Evolutionary conservation across 2,888 invertebrate species (phyloP), one percentile per base, ranked within the genome.

Genomic region (Troilus luridus): DNA sequence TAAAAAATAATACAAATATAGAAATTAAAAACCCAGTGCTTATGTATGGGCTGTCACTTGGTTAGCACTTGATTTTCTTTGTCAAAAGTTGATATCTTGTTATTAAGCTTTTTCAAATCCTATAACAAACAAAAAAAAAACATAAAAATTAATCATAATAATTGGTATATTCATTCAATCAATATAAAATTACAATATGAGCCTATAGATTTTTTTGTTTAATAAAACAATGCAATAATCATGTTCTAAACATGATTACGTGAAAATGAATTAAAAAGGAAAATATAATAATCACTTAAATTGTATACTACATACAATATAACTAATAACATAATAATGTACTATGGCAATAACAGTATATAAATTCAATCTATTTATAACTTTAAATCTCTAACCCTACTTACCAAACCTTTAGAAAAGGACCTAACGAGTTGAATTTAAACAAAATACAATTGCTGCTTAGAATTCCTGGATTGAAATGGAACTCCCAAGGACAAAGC

Each of bases 41-140:
- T 56, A 41, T 67, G n/a, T 56, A 41, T 67, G 54, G 89, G 64
- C 21, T 21, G 89, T 89, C 89, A 89, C 19, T 64, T 62, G 56
- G 64, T 64, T 60, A 62, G n/a, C 64, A 89, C 54, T 67, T 62
- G 60, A 54, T 89, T 89, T 89, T 89, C 89, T 89, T 89, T 89
- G 67, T 64, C 89, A 64, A 62, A 64, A 54, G 54, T n/a, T n/a
- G 89, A 62, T 64, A 89, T 54, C 21, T 62, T 62, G 10, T 88
- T 88, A 64, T 24, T 54, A 14, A 60, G 19, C 54, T 89, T 64
- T 67, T n/a, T 54, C 59, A 62, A 10, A 62, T 89, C 89, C 64
- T 62, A 54, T 12, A 89, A 89, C 27, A 54, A 89, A 24, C 54
- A 88, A 56, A 59, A 58, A 62, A 14, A 67, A 67, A 67, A 67